phyloP scores from a whole-genome alignment of 2,113 vertebrate genomes.

The Erythrolamprus reginae region DNA sequence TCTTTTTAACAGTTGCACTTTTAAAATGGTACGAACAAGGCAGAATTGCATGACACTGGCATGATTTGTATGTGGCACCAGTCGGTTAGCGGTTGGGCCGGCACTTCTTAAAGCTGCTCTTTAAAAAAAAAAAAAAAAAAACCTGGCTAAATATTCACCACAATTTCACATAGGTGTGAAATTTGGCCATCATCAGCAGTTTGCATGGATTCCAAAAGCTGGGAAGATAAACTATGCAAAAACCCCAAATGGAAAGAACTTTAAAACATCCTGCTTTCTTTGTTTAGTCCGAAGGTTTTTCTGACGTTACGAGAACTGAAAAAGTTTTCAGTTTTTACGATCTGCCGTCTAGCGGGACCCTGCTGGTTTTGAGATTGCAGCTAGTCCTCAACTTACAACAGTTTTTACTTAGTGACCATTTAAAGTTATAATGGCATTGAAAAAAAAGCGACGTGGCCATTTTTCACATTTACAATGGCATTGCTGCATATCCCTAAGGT shows the following conservation, averaged over 20 bases:
- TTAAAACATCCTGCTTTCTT: not conserved
- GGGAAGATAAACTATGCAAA: not conserved
- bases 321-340: not conserved
- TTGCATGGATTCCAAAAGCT: not conserved
- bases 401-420: not conserved
- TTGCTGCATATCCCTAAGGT: not conserved
- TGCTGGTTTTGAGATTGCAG: not conserved
- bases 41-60: not conserved
- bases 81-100: not conserved
- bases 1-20: not conserved
- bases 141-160: not conserved
- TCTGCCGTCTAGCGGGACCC: not conserved
- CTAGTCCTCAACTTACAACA: not conserved
- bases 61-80: slow-evolving; percentile 21
- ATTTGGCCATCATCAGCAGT: not conserved
- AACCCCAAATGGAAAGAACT: not conserved
- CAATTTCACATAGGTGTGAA: not conserved
- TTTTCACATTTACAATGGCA: not conserved
- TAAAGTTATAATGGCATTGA: not conserved
- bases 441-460: not conserved
- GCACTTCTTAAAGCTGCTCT: not conserved
- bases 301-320: not conserved
- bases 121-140: not conserved
- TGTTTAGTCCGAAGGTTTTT: not conserved
- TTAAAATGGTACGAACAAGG: not conserved